Percentiles rank a stretch among this genome's conserved stretches.
Evolutionary conservation across 2,888 invertebrate genomes (phyloP).

Genomic region (Dusona sp.): DNA sequence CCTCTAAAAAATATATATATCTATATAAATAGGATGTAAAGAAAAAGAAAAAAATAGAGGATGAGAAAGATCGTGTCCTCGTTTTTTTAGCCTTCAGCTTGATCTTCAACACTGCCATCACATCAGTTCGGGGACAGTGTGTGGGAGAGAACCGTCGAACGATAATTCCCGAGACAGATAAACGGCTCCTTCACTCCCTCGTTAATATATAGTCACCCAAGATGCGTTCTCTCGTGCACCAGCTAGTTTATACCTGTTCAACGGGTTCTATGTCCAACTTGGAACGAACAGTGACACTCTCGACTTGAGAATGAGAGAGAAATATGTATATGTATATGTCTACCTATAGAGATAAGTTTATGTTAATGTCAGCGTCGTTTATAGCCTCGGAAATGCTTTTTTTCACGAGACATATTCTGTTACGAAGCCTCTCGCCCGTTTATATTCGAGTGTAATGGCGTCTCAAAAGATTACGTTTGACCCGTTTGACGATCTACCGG

Average conservation of each 20-base stretch:
- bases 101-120: slow-evolving; percentile 56
- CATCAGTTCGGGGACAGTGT: slow-evolving; percentile 49
- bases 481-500: slow-evolving; percentile 31
- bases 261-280: slow-evolving; percentile 50
- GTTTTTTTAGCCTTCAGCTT: slow-evolving; percentile 49
- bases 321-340: not conserved
- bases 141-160: slow-evolving; percentile 62
- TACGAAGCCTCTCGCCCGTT: slow-evolving; percentile 35
- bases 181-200: slow-evolving; percentile 46
- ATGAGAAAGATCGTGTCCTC: slow-evolving; percentile 52
- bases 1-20: slow-evolving; percentile 13
- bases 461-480: slow-evolving; percentile 47
- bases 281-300: slow-evolving; percentile 56
- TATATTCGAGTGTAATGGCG: slow-evolving; percentile 55
- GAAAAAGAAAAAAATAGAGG: slow-evolving; percentile 60
- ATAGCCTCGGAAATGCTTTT: slow-evolving; percentile 57
- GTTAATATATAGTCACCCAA: not conserved
- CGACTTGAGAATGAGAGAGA: slow-evolving; percentile 4
- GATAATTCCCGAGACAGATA: slow-evolving; percentile 62
- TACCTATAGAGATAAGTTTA: slow-evolving; percentile 54
- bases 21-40: slow-evolving; percentile 24
- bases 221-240: slow-evolving; percentile 39
- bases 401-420: slow-evolving; percentile 38
- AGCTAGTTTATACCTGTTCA: slow-evolving; percentile 63
- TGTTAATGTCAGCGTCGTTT: slow-evolving; percentile 65